A percentile compares a stretch with the other conserved stretches of the same genome.
These are phyloP conservation scores for Tupaia chinensis DNA, from an alignment of 2,113 vertebrate species.

Conservation along the genomic window DNA sequence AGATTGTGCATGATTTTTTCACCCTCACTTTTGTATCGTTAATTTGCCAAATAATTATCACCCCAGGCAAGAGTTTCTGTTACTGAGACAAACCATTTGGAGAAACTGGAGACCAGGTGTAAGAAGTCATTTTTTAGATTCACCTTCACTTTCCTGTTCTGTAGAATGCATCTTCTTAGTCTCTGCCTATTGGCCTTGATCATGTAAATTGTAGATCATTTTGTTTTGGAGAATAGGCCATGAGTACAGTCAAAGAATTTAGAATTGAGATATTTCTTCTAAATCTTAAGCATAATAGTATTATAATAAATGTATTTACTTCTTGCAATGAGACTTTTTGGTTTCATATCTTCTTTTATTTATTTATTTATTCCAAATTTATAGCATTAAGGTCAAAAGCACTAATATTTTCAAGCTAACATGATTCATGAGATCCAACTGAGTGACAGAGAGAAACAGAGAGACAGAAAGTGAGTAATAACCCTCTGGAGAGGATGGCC, in stretches of 20 bases:
- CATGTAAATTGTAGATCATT: neutral
- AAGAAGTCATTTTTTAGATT: neutral
- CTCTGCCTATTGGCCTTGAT: neutral
- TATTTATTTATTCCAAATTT: no score
- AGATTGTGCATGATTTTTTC: constrained; percentile 45
- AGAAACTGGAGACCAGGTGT: neutral
- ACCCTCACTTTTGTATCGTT: constrained; percentile 45
- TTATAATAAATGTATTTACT: neutral
- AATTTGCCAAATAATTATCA: constrained; percentile 71
- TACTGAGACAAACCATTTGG: neutral
- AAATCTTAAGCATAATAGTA: neutral
- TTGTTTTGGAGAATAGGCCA: neutral
- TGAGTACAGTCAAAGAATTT: neutral
- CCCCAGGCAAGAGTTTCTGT: neutral
- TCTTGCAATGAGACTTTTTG: neutral
- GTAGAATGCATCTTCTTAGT: neutral
- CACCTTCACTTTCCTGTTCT: neutral
- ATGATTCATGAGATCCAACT: no score
- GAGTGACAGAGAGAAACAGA: no score
- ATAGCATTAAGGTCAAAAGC: no score
- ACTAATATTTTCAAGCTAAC: no score
- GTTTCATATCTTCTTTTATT: no score
- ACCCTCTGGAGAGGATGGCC: no score
- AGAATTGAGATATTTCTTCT: neutral
- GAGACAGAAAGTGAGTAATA: no score